These are phyloP conservation scores for Frankliniella fusca DNA, from an alignment of 2,888 invertebrate genomes.

Conservation along the genomic window DNA sequence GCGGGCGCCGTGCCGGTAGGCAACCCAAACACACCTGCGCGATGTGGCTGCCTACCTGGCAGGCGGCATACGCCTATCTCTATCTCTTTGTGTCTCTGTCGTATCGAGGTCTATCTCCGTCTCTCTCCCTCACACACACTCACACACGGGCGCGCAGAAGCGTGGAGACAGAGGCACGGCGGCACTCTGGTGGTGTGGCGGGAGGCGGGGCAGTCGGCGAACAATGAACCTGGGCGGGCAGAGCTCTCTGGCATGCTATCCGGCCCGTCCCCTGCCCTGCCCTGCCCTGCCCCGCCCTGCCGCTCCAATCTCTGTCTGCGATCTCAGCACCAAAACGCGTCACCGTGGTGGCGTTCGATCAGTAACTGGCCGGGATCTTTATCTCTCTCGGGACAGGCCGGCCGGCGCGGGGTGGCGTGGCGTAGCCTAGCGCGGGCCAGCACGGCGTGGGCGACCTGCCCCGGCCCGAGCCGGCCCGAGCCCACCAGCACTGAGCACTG, in stretches of 20 bases:
- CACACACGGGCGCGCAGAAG: too few relatives aligned
- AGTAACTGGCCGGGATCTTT: constrained; percentile 19
- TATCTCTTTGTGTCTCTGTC: too few relatives aligned
- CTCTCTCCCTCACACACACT: too few relatives aligned
- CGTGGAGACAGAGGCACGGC: not conserved
- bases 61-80: too few relatives aligned
- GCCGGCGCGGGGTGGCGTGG: not conserved
- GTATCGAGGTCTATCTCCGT: too few relatives aligned
- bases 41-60: too few relatives aligned
- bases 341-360: constrained; percentile 22
- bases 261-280: not conserved
- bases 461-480: not conserved
- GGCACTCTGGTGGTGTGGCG: not conserved
- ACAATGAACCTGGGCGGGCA: constrained; percentile 3
- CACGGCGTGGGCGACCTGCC: too few relatives aligned
- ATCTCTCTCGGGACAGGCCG: not conserved
- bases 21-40: too few relatives aligned
- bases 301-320: constrained; percentile 2
- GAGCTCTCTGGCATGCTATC: not conserved
- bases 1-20: too few relatives aligned
- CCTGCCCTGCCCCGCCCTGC: not conserved
- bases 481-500: not conserved
- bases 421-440: not conserved
- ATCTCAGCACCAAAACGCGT: constrained; percentile 24
- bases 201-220: not conserved